A percentile compares a stretch with the other conserved stretches of the same genome.
Evolutionary conservation across 2,797 vertebrate genomes (phyloP).

Genomic region (Mastacembelus armatus): DNA sequence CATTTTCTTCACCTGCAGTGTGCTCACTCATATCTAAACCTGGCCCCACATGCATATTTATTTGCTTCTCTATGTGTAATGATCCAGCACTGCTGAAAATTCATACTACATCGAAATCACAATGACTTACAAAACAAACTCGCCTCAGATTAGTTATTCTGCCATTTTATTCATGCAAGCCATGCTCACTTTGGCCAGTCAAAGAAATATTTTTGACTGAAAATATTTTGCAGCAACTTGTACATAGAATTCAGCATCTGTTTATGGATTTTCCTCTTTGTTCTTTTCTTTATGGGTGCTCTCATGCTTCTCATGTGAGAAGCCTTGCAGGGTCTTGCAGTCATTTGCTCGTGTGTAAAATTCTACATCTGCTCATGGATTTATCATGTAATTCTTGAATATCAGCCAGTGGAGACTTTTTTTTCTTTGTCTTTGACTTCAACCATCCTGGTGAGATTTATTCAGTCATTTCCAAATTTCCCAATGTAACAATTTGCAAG

Average conservation of each 20-base stretch:
- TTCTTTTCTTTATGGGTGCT: constrained; percentile 41
- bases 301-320: constrained; percentile 52
- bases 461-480: constrained; percentile 51
- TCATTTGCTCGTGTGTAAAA: constrained; percentile 61
- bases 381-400: constrained; percentile 61
- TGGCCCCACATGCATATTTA: constrained; percentile 19
- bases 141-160: constrained; percentile 9
- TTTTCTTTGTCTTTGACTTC: constrained; percentile 34
- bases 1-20: background rate
- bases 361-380: constrained; percentile 65
- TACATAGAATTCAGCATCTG: constrained; percentile 71
- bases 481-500: constrained; percentile 41
- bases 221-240: constrained; percentile 51
- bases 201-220: constrained; percentile 50
- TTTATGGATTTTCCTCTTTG: constrained; percentile 60
- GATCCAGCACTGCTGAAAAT: constrained; percentile 23
- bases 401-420: constrained; percentile 43
- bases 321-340: constrained; percentile 56
- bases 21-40: constrained; percentile 43
- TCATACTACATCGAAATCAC: constrained; percentile 5
- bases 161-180: constrained; percentile 21
- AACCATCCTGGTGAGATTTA: constrained; percentile 13
- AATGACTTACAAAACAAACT: constrained; percentile 29
- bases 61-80: background rate
- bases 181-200: constrained; percentile 60